Evolutionary conservation across 2,113 vertebrate genomes (phyloP), one percentile per base, ranked within the genome.

Genomic region (Gavialis gangeticus): DNA sequence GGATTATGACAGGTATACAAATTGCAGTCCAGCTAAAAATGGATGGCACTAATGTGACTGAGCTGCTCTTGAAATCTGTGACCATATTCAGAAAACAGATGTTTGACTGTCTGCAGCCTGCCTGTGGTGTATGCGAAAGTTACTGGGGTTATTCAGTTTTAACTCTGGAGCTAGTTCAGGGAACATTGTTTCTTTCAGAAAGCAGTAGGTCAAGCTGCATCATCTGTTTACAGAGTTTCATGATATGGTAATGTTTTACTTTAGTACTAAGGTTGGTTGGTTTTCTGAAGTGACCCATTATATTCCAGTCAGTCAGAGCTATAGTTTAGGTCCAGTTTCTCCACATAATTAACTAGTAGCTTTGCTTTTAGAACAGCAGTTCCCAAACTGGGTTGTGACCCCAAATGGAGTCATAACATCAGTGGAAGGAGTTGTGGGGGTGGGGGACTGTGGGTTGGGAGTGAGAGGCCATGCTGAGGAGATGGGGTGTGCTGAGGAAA

Each of bases 171-270:
- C 34, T 90, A 2, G 3, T 67, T 78, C 4, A 18, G 59, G 19
- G 28, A 56, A 7, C 4, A 54, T 17, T 19, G 63, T 6, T 2
- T 83, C 28, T 93, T 64, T 15, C 85, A 87, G 77, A 46, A n/a
- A 79, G 2, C 9, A 37, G 17, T 34, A 4, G 67, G 94, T 91
- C 55, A 80, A 91, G 34, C 77, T 82, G 64, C 75, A 89, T 94
- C 7, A 7, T 62, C 91, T 18, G 55, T 60, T 82, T 85, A 25
- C 88, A 91, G 79, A 60, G 30, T 56, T 82, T 54, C 13, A 7
- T 78, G 59, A 76, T 1, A 1, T 34, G 19, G 79, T 91, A 77
- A 16, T 91, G 25, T 7, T 85, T 2, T 34, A n/a, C 12, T 75
- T 77, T 5, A 28, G 60, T 54, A 88, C 28, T 78, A 84, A 37